phyloP scores from a whole-genome alignment of 53 echinoderm and acorn worm genomes.

The Astropecten irregularis region DNA sequence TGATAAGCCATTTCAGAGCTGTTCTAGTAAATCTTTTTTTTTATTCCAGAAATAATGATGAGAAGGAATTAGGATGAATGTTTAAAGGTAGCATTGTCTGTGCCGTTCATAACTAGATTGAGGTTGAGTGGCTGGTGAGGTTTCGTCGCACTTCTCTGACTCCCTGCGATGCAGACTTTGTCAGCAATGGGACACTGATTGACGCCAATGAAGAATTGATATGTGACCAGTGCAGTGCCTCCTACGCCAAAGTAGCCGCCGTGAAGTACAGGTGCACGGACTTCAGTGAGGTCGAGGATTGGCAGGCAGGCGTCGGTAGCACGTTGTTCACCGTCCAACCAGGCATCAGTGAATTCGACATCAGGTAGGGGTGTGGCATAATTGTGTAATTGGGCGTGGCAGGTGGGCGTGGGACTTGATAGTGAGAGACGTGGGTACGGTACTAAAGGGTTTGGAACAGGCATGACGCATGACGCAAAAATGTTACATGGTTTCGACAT shows the following conservation, averaged over 20 bases:
- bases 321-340: background rate
- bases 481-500: too few relatives aligned
- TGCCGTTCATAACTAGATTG: background rate
- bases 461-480: too few relatives aligned
- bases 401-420: too few relatives aligned
- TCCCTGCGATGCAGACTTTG: background rate
- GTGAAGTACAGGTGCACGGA: background rate
- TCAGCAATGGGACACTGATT: background rate
- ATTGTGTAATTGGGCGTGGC: too few relatives aligned
- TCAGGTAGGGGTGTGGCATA: background rate
- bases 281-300: constrained; percentile 12
- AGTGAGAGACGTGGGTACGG: too few relatives aligned
- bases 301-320: background rate
- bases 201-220: background rate
- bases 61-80: too few relatives aligned
- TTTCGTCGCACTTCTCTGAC: background rate
- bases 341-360: background rate
- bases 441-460: too few relatives aligned
- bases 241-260: background rate
- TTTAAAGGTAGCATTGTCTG: too few relatives aligned
- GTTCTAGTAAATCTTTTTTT: background rate
- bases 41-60: too few relatives aligned
- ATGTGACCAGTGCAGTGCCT: background rate
- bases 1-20: background rate
- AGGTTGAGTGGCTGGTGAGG: background rate